These are phyloP conservation scores for Pangasius macronema DNA, from an alignment of 2,797 vertebrate genomes.

Conservation along the genomic window DNA sequence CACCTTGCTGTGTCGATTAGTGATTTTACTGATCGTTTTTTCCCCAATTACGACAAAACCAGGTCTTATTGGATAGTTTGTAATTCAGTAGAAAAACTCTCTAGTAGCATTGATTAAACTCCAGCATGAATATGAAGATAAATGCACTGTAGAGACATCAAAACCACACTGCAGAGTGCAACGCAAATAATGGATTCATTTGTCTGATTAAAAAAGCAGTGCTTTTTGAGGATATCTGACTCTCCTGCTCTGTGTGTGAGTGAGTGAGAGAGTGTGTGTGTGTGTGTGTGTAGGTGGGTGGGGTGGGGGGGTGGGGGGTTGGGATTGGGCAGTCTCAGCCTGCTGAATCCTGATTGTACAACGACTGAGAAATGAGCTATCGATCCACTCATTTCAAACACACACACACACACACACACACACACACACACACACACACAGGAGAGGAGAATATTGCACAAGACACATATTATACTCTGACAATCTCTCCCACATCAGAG, in stretches of 20 bases:
- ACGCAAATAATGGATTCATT: background rate
- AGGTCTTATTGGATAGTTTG: background rate
- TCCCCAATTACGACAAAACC: background rate
- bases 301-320: too few relatives aligned
- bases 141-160: background rate
- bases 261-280: background rate
- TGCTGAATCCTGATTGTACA: background rate
- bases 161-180: background rate
- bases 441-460: background rate
- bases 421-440: background rate
- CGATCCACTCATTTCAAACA: background rate
- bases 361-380: background rate
- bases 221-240: background rate
- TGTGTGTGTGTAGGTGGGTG: background rate
- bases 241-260: background rate
- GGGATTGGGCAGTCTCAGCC: background rate
- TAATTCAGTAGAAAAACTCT: background rate
- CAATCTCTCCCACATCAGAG: background rate
- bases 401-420: background rate
- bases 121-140: background rate
- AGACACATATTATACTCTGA: background rate
- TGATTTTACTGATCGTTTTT: background rate
- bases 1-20: background rate
- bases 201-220: background rate
- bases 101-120: background rate